Evolutionary conservation across 2,797 vertebrate species (phyloP), one percentile per base, ranked within the genome.

Genomic region (Girardinus metallicus): DNA sequence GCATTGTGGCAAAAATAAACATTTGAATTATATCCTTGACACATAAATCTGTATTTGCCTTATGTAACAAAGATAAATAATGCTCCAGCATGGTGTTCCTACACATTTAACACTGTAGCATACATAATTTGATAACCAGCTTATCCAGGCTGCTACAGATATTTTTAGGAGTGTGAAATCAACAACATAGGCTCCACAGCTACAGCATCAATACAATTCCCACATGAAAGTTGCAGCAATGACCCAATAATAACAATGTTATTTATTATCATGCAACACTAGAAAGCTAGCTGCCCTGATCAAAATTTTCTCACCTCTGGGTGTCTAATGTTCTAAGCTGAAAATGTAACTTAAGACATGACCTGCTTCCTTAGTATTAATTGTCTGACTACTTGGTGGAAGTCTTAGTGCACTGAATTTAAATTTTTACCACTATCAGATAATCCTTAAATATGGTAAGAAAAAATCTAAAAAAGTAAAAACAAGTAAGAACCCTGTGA

Each of bases 61-160:
- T 55, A 55, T 55, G 26, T 55, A 55, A 55, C 26, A 55, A 55
- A 55, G 53, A 55, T 55, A 55, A 55, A 55, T 55, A 55, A 55
- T n/a, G 26, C 26, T n/a, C 53, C 53, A 55, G 53, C 53, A 55
- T 55, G 53, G 26, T n/a, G 53, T 55, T 55, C 53, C 53, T 55
- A 55, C 53, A 55, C 53, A 55, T 55, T 55, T 55, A 55, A 55
- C 53, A 55, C 53, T n/a, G 53, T 55, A n/a, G 53, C 53, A 55
- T 55, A 55, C 53, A 55, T 55, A 55, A 55, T 55, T 55, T 55
- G 53, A 55, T 55, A n/a, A 55, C 53, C 53, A 55, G 53, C 53
- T 55, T 55, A 55, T 21, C 53, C 53, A 55, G 53, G 53, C 26
- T 55, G 53, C 11, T 26, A 55, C 53, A 55, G 10, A 55, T 55